Conservation (phyloP, 1,140 invertebrate species). For the Euura saliciscinereae region DNA sequence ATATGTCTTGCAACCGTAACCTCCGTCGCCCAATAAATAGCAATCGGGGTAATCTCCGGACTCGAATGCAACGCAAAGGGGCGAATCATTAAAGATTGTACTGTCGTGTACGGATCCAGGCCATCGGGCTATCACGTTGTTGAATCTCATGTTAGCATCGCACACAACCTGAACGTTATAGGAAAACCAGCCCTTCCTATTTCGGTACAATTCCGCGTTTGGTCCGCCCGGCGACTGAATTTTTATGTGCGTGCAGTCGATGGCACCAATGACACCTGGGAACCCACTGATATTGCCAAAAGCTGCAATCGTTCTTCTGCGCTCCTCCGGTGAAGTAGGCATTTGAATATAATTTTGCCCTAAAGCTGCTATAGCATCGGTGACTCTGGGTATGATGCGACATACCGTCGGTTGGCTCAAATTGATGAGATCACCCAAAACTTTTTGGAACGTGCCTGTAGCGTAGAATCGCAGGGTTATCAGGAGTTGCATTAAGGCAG, state of each 20-base stretch:
- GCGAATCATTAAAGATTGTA: conserved; percentile 42
- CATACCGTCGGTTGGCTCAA: conserved; percentile 13
- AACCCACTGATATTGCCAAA: conserved; percentile 19
- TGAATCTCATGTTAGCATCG: conserved; percentile 42
- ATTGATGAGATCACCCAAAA: background rate
- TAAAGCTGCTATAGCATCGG: background rate
- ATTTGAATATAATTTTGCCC: background rate
- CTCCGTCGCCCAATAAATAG: conserved; percentile 41
- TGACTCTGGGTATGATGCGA: conserved; percentile 11
- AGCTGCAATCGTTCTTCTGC: background rate
- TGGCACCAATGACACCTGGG: conserved; percentile 30
- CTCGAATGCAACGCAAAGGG: conserved; percentile 28
- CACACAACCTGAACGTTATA: conserved; percentile 54
- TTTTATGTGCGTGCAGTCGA: conserved; percentile 38
- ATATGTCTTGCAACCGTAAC: conserved; percentile 36
- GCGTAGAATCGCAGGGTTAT: background rate
- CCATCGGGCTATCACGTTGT: conserved; percentile 51
- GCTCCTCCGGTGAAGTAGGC: background rate
- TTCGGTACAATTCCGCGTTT: conserved; percentile 49
- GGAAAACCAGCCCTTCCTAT: conserved; percentile 52
- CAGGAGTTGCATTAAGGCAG: background rate
- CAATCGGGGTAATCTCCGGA: conserved; percentile 29
- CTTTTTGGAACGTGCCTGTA: background rate
- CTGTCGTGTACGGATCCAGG: conserved; percentile 45
- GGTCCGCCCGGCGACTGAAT: conserved; percentile 26